Evolutionary conservation across 2,113 vertebrate genomes (phyloP), one percentile per base, ranked within the genome.

Genomic region (Triplophysa tibetana): DNA sequence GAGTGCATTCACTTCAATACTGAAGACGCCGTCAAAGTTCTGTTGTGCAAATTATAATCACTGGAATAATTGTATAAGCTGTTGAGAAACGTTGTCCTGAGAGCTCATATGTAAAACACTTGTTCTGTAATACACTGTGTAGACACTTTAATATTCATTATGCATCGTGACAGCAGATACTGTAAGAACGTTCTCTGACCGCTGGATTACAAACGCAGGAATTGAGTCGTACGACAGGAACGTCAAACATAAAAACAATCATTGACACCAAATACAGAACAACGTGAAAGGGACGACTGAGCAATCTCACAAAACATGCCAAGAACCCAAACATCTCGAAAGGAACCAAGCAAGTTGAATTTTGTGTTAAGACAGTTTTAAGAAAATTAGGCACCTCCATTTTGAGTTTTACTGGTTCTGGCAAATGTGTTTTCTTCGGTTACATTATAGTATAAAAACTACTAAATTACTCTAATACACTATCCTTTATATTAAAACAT

Each of bases 1-100:
- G 38, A 79, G 52, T 79, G 64, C 77, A 65, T 67, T 23, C 17
- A 24, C 10, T 24, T 78, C 70, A 82, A 69, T 75, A 64, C 33
- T 23, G 26, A 75, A 75, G 38, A 62, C 70, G 41, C 16, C 2
- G 33, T 61, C 19, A 73, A 60, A 16, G 52, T 58, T 60, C 33
- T 58, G n/a, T 12, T 58, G 52, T 60, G 38, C 70, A 17, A 62
- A 62, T 62, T 4, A 62, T 62, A 24, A 45, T 62, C 43, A 26
- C 38, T 11, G 72, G 70, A 33, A 61, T 4, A 61, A 2, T 0
- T 62, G 3, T 8, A 62, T 14, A 41, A 43, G 9, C 24, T 4
- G 29, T n/a, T 60, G 33, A 60, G 54, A 73, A 73, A 60, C 21
- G 41, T 73, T 73, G 23, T 48, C 72, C 72, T 75, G 72, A 75